These are phyloP conservation scores for Anolis carolinensis DNA, from an alignment of 2,113 vertebrate species.

Conservation along the genomic window DNA sequence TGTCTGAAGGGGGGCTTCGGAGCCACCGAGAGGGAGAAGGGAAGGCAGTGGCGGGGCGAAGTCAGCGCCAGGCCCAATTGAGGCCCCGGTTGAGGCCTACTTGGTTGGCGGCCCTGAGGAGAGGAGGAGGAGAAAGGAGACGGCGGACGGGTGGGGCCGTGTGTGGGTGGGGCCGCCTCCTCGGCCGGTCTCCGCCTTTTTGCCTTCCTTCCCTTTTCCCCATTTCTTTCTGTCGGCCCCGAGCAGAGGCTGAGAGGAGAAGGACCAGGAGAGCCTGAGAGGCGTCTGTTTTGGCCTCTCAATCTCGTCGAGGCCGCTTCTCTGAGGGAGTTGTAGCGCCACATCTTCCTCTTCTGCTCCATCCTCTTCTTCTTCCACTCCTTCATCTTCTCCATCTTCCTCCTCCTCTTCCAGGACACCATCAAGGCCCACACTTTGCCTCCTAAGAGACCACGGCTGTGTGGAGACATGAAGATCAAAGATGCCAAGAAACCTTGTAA, in stretches of 20 bases:
- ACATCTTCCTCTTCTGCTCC: background rate
- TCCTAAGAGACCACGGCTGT: slow-evolving; percentile 30
- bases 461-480: slow-evolving; percentile 82
- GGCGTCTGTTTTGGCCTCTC: no score
- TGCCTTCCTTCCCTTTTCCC: no score
- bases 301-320: no score
- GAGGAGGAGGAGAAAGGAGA: background rate
- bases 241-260: no score
- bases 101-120: no score
- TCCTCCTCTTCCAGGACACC: background rate
- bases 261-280: no score
- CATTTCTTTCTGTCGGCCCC: background rate
- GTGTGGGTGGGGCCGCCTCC: slow-evolving; percentile 16
- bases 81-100: background rate
- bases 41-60: no score
- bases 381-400: no score
- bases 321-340: no score
- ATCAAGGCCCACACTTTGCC: slow-evolving; percentile 29
- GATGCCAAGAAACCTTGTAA: slow-evolving; percentile 86
- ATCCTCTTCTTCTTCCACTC: no score
- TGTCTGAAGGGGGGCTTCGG: no score
- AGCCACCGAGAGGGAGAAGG: no score
- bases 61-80: background rate
- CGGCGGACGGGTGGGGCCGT: background rate
- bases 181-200: background rate